Percentiles rank a stretch among this genome's conserved stretches.
Conservation (phyloP, 2,888 invertebrate genomes). For the Drosophila fulvimacula region DNA sequence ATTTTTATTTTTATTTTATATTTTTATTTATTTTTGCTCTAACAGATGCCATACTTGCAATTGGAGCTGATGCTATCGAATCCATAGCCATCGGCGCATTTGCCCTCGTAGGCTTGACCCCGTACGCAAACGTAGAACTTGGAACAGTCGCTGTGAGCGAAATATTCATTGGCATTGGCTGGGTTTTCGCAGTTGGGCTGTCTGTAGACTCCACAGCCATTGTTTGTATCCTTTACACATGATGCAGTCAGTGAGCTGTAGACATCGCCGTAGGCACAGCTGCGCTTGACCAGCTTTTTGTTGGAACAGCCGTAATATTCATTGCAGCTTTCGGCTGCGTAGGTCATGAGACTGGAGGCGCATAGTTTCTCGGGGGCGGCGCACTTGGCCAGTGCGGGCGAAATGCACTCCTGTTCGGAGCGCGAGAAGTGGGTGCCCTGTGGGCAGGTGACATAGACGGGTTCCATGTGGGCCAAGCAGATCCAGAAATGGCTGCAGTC, state of each 20-base stretch:
- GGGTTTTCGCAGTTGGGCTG: constrained; percentile 31
- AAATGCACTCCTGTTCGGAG: constrained; percentile 24
- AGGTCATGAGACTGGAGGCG: not conserved
- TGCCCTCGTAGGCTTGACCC: constrained; percentile 28
- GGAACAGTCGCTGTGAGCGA: constrained; percentile 28
- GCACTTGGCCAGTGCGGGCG: constrained; percentile 36
- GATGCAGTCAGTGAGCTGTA: constrained; percentile 7
- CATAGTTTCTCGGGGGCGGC: constrained; percentile 25
- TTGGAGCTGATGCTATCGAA: constrained; percentile 28
- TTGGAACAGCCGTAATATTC: constrained; percentile 26
- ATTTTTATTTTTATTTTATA: not conserved
- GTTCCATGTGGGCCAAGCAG: constrained; percentile 19
- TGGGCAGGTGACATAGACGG: constrained; percentile 26
- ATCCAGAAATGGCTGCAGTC: constrained; percentile 35
- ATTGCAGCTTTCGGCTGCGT: constrained; percentile 27
- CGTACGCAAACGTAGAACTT: constrained; percentile 31
- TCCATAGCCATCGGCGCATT: constrained; percentile 28
- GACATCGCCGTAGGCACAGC: constrained; percentile 23
- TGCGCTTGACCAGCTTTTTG: constrained; percentile 19
- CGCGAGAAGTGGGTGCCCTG: constrained; percentile 29
- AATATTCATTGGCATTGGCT: constrained; percentile 30
- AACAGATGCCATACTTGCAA: constrained; percentile 23
- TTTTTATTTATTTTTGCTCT: no score
- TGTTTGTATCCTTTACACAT: constrained; percentile 12
- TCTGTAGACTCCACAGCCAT: constrained; percentile 9